Evolutionary conservation across 2,113 vertebrate species (phyloP), one percentile per base, ranked within the genome.

Genomic region (Coreoperca whiteheadi): DNA sequence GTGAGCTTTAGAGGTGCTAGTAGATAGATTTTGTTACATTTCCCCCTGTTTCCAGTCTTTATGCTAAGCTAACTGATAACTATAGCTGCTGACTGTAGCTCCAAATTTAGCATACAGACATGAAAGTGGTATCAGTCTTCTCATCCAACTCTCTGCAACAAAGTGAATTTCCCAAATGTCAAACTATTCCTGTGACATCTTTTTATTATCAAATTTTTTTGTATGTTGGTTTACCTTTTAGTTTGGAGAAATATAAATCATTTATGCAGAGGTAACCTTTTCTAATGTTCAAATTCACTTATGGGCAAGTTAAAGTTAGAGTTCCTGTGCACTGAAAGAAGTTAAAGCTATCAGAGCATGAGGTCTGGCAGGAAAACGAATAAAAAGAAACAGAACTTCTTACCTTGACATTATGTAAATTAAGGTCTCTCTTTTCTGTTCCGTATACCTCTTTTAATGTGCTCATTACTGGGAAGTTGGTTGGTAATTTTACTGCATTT

Each of bases 361-460:
- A 32, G 30, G 32, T 53, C 34, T 53, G 34, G 67, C 6, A 39
- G 37, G 20, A 23, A 53, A 25, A 64, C 1, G 1, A 61, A 66
- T 63, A 57, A 79, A 82, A 82, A 64, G 41, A 50, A 59, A 41
- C 28, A 11, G 20, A 86, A 79, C 61, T 32, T 56, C 57, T 59
- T 50, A 11, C n/a, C 39, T 41, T 73, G 76, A 74, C 53, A 70
- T 81, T 41, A 78, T 76, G 74, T 39, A 79, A 81, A 81, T 83
- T 5, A 74, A 66, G 20, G 4, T 75, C 21, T 67, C 12, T 64
- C 9, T 64, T 71, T 75, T 39, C 20, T 51, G 18, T 37, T 75
- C 7, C 15, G 37, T 34, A 25, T 43, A 51, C 8, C 21, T 43
- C 37, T 54, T 28, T 81, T 30, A 39, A 69, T 46, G 11, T 70